These are phyloP conservation scores for Conomelus anceps DNA, from an alignment of 2,888 invertebrate genomes.

Conservation along the genomic window DNA sequence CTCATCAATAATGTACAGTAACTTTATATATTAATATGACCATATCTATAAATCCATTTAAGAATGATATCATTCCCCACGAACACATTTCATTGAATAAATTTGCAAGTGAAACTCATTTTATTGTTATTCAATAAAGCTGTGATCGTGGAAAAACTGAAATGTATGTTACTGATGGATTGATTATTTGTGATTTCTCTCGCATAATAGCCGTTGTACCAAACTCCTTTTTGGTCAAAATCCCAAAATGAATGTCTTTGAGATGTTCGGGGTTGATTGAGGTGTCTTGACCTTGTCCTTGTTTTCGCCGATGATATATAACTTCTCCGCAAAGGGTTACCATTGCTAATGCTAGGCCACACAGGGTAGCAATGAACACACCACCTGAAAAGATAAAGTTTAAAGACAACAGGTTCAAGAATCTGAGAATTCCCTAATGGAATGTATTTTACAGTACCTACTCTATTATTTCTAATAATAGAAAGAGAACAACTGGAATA, in stretches of 20 bases:
- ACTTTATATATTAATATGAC: too few relatives aligned
- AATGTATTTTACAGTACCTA: not conserved
- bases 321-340: constrained; percentile 75
- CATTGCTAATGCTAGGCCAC: constrained; percentile 78
- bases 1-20: too few relatives aligned
- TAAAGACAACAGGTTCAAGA: not conserved
- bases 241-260: constrained; percentile 27
- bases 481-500: not conserved
- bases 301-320: constrained; percentile 54
- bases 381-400: constrained; percentile 53
- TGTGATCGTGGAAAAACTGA: constrained; percentile 43
- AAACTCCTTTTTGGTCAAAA: constrained; percentile 31
- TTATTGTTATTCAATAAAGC: constrained; percentile 24
- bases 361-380: constrained; percentile 82
- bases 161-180: constrained; percentile 42
- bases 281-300: constrained; percentile 27
- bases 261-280: constrained; percentile 13
- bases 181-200: constrained; percentile 28
- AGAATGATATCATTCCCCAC: too few relatives aligned
- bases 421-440: not conserved
- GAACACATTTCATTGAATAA: too few relatives aligned
- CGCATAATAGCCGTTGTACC: constrained; percentile 31
- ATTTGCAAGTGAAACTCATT: not conserved
- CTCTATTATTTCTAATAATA: not conserved
- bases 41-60: too few relatives aligned